phyloP scores from a whole-genome alignment of 2,797 vertebrate species.

The Danio albolineatus region DNA sequence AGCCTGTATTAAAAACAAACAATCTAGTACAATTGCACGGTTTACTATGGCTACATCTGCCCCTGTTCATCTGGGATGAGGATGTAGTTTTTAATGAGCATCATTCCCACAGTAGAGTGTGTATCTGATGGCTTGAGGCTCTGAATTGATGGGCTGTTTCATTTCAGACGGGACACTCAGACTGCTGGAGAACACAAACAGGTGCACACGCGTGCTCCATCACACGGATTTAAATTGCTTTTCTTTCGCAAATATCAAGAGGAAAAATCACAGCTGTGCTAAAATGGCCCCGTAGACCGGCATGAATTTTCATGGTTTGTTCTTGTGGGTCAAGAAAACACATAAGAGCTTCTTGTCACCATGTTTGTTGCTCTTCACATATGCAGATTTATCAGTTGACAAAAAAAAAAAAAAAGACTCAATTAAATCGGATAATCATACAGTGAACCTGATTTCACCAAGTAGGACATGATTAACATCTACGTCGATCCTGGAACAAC shows the following conservation, averaged over 20 bases:
- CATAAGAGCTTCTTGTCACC: background rate
- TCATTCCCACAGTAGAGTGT: conserved; percentile 20
- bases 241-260: conserved; percentile 33
- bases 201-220: conserved; percentile 57
- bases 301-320: conserved; percentile 4
- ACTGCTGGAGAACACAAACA: conserved; percentile 59
- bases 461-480: too few relatives aligned
- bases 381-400: background rate
- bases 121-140: conserved; percentile 58
- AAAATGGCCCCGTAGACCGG: background rate
- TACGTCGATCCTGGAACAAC: too few relatives aligned
- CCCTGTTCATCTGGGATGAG: background rate
- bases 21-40: background rate
- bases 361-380: background rate
- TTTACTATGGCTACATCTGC: background rate
- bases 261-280: background rate
- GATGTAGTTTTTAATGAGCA: conserved; percentile 33
- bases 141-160: conserved; percentile 68
- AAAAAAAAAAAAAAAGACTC: too few relatives aligned
- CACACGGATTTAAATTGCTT: conserved; percentile 57
- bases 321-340: background rate
- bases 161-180: conserved; percentile 60
- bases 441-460: background rate
- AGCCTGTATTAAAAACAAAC: too few relatives aligned
- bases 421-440: background rate